Conservation (phyloP, 1,140 invertebrate species). For the Drosophila busckii region DNA sequence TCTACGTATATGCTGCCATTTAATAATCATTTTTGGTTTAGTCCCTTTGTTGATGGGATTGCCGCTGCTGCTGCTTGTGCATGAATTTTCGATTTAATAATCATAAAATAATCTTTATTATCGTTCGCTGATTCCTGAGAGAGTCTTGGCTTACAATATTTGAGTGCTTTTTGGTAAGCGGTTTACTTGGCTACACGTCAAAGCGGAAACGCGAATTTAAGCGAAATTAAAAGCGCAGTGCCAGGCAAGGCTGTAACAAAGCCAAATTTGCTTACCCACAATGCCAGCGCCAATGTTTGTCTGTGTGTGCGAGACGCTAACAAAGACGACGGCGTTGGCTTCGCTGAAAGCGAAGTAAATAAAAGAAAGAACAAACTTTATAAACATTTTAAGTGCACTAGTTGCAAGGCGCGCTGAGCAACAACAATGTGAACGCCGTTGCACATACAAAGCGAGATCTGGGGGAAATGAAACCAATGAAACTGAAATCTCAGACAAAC, state of each 20-base stretch:
- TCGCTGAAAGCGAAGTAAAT: slow-evolving; percentile 55
- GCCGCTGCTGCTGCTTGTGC: too few species aligned
- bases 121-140: slow-evolving; percentile 2
- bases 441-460: slow-evolving; percentile 3
- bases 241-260: slow-evolving; percentile 16
- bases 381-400: slow-evolving; percentile 71
- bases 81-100: too few species aligned
- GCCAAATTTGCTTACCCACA: too few species aligned
- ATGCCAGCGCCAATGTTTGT: too few species aligned
- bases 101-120: too few species aligned
- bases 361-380: slow-evolving; percentile 54
- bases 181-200: slow-evolving; percentile 30
- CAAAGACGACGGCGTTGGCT: too few species aligned
- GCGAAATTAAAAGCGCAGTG: slow-evolving; percentile 32
- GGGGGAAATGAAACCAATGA: slow-evolving; percentile 62
- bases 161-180: slow-evolving; percentile 5
- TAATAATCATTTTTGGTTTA: too few species aligned
- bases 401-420: slow-evolving; percentile 5
- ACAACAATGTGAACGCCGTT: slow-evolving; percentile 22
- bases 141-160: slow-evolving; percentile 2
- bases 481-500: slow-evolving; percentile 55
- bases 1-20: too few species aligned
- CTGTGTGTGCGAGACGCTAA: too few species aligned
- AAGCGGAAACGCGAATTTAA: slow-evolving; percentile 32
- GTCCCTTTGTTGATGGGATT: too few species aligned